Evolutionary conservation across 2,113 vertebrate genomes (phyloP).

Genomic region (Scatophagus argus): DNA sequence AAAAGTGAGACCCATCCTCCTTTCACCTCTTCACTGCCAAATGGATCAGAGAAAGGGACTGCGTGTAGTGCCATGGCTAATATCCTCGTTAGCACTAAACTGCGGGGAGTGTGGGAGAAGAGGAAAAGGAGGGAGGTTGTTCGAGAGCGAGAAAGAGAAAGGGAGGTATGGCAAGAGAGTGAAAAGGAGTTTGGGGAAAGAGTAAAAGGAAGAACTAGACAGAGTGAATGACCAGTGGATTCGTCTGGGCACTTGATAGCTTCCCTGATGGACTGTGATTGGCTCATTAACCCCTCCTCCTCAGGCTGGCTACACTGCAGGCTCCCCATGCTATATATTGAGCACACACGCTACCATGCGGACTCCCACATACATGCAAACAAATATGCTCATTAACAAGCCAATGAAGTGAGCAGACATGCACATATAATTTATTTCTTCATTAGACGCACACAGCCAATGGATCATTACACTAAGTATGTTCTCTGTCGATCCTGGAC

Average conservation of each 20-base stretch:
- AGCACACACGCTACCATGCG: neutral
- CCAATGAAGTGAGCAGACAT: slow-evolving; percentile 58
- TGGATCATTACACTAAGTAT: slow-evolving; percentile 76
- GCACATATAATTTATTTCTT: slow-evolving; percentile 65
- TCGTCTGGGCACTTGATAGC: slow-evolving; percentile 54
- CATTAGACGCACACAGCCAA: slow-evolving; percentile 68
- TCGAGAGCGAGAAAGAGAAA: slow-evolving; percentile 20
- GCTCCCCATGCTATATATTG: slow-evolving; percentile 26
- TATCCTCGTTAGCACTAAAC: slow-evolving; percentile 77
- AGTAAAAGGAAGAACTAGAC: slow-evolving; percentile 38
- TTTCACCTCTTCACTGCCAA: slow-evolving; percentile 46
- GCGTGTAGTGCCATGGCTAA: slow-evolving; percentile 74
- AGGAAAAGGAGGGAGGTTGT: slow-evolving; percentile 27
- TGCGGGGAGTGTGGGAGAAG: slow-evolving; percentile 55
- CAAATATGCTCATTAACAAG: slow-evolving; percentile 71
- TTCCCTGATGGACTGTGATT: slow-evolving; percentile 60
- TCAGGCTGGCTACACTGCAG: slow-evolving; percentile 27
- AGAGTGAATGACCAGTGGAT: slow-evolving; percentile 60
- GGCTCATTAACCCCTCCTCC: slow-evolving; percentile 69
- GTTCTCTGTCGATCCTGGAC: slow-evolving; percentile 53
- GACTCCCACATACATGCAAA: slow-evolving; percentile 51
- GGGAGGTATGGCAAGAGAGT: slow-evolving; percentile 8
- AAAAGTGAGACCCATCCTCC: slow-evolving; percentile 22
- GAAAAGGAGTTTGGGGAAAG: slow-evolving; percentile 28
- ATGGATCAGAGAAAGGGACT: slow-evolving; percentile 55